A percentile compares a stretch with the other conserved stretches of the same genome.
Evolutionary conservation across 2,888 invertebrate genomes (phyloP).

Genomic region (Acleris sparsana): DNA sequence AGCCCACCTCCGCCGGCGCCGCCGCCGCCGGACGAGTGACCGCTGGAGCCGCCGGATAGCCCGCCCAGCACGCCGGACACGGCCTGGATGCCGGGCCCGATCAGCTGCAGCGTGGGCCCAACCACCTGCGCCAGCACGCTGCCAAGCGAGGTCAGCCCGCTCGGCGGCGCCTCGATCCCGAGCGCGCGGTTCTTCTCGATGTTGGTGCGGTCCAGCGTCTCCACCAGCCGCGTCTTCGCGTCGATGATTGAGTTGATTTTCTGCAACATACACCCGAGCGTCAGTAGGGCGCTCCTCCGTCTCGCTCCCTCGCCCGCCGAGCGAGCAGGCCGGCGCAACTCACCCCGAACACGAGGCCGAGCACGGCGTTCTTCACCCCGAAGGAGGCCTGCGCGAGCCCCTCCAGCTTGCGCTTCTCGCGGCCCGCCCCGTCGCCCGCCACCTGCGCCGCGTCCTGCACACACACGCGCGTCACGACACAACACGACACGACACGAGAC

Average conservation of each 20-base stretch:
- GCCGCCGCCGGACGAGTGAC: slow-evolving; percentile 82
- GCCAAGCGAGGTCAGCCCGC: slow-evolving; percentile 84
- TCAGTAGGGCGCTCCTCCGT: slow-evolving; percentile 4
- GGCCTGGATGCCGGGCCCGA: slow-evolving; percentile 86
- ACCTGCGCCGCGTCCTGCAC: slow-evolving; percentile 66
- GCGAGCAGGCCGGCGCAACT: slow-evolving; percentile 55
- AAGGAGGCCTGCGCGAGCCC: slow-evolving; percentile 85
- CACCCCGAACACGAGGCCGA: slow-evolving; percentile 93
- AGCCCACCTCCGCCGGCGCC: slow-evolving; percentile 70
- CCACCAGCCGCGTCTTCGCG: slow-evolving; percentile 88
- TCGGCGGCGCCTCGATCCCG: slow-evolving; percentile 87
- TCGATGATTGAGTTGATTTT: slow-evolving; percentile 93
- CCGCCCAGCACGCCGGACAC: slow-evolving; percentile 82
- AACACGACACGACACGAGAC: slow-evolving; percentile 30
- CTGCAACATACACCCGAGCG: slow-evolving; percentile 74
- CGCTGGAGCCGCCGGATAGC: slow-evolving; percentile 79
- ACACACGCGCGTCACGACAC: slow-evolving; percentile 54
- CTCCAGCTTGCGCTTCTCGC: slow-evolving; percentile 90
- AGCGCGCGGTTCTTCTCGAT: slow-evolving; percentile 90
- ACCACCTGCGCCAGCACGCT: slow-evolving; percentile 87
- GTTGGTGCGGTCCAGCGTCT: slow-evolving; percentile 88
- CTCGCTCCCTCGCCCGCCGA: too few species aligned
- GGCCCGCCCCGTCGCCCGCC: slow-evolving; percentile 76
- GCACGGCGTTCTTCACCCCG: slow-evolving; percentile 90
- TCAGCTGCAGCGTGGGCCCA: slow-evolving; percentile 87